Evolutionary conservation across 2,888 invertebrate species (phyloP).

Genomic region (Xestia c-nigrum): DNA sequence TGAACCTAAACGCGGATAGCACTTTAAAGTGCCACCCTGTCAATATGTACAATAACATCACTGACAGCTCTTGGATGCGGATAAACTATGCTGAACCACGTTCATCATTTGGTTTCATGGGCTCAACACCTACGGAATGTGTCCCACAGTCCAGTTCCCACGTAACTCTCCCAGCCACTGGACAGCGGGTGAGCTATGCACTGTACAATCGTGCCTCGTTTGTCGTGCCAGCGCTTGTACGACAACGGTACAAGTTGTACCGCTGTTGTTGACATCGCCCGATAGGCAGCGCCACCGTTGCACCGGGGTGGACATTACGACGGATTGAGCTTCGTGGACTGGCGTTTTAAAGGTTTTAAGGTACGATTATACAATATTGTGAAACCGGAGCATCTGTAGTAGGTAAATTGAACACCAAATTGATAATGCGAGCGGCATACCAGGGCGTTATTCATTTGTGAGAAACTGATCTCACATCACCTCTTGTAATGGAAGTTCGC

Average conservation of each 20-base stretch:
- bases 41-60: neutral
- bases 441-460: no score
- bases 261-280: slow-evolving; percentile 10
- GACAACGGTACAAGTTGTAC: slow-evolving; percentile 38
- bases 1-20: neutral
- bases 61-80: neutral
- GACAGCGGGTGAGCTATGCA: slow-evolving; percentile 25
- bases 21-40: no score
- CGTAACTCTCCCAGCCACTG: neutral
- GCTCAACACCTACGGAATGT: neutral
- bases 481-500: neutral
- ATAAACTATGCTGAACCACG: neutral
- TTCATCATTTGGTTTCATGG: neutral
- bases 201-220: slow-evolving; percentile 3
- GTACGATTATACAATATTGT: no score
- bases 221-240: slow-evolving; percentile 10
- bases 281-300: slow-evolving; percentile 18
- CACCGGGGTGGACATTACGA: neutral
- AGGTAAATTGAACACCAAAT: no score
- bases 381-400: no score
- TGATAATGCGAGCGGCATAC: no score
- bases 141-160: slow-evolving; percentile 33
- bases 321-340: neutral
- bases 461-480: no score
- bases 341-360: neutral